phyloP scores from a whole-genome alignment of 2,797 vertebrate species.

The Craterocephalus amniculus region DNA sequence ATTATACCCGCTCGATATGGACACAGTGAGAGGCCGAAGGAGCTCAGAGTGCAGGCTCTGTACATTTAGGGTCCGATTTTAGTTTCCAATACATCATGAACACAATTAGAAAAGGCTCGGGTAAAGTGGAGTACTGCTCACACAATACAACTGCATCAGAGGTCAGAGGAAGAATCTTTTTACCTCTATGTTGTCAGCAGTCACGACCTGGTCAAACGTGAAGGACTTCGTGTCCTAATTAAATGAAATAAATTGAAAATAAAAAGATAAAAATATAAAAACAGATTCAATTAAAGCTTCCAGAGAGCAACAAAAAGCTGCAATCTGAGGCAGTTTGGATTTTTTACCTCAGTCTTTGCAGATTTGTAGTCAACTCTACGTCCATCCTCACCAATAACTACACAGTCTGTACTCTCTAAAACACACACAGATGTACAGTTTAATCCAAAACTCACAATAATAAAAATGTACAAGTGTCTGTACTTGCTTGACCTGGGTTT shows the following conservation, averaged over 20 bases:
- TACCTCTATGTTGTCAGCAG: conserved; percentile 83
- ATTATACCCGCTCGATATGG: conserved; percentile 78
- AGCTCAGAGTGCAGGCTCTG: conserved; percentile 79
- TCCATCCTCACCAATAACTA: conserved; percentile 61
- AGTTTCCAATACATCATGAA: background rate
- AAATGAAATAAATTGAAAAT: too few species aligned
- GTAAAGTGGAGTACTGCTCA: background rate
- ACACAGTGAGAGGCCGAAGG: conserved; percentile 76
- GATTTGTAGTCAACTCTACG: conserved; percentile 67
- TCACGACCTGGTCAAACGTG: conserved; percentile 80
- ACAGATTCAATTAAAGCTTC: conserved; percentile 6
- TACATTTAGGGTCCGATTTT: conserved; percentile 28
- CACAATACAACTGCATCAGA: background rate
- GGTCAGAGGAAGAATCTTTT: background rate
- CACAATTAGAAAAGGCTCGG: background rate
- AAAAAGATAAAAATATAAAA: too few species aligned
- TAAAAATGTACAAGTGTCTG: background rate
- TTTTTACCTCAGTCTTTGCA: conserved; percentile 64
- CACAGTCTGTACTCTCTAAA: conserved; percentile 45
- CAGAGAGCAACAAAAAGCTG: conserved; percentile 1
- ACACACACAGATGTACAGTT: background rate
- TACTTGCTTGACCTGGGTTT: conserved; percentile 56
- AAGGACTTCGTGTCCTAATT: conserved; percentile 67
- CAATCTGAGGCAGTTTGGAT: background rate
- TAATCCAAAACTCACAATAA: background rate